Evolutionary conservation across 2,797 vertebrate genomes (phyloP).

Genomic region (Eulemur albifrons): DNA sequence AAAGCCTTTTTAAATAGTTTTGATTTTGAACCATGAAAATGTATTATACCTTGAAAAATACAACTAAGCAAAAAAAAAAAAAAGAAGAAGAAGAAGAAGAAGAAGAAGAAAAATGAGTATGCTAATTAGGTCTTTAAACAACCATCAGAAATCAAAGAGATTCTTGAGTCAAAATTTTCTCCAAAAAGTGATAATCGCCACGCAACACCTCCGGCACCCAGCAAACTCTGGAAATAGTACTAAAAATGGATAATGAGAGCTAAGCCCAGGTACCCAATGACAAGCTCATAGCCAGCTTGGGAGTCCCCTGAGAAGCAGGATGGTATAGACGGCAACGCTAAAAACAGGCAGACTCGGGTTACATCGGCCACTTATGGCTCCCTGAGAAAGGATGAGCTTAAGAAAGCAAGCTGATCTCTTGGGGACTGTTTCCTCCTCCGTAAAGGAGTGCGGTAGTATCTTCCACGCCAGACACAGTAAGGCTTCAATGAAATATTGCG

Average conservation of each 20-base stretch:
- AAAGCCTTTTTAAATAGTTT: neutral
- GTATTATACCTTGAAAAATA: neutral
- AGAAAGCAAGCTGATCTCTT: neutral
- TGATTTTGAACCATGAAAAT: neutral
- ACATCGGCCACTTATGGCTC: neutral
- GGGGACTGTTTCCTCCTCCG: neutral
- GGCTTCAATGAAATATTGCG: neutral
- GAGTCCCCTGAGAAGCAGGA: neutral
- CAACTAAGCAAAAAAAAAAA: neutral
- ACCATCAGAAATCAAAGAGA: neutral
- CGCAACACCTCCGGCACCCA: neutral
- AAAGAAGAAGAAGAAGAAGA: neutral
- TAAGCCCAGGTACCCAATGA: neutral
- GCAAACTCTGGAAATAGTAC: neutral
- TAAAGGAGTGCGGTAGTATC: neutral
- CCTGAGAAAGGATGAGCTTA: neutral
- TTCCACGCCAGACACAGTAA: neutral
- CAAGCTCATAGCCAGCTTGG: neutral
- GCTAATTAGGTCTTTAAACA: neutral
- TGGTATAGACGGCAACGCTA: neutral
- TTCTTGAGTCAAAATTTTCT: neutral
- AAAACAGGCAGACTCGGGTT: neutral
- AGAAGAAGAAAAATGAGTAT: neutral
- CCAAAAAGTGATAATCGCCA: neutral
- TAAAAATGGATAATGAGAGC: neutral